These are phyloP conservation scores for Dioctria rufipes DNA, from an alignment of 2,888 invertebrate species.

Conservation along the genomic window DNA sequence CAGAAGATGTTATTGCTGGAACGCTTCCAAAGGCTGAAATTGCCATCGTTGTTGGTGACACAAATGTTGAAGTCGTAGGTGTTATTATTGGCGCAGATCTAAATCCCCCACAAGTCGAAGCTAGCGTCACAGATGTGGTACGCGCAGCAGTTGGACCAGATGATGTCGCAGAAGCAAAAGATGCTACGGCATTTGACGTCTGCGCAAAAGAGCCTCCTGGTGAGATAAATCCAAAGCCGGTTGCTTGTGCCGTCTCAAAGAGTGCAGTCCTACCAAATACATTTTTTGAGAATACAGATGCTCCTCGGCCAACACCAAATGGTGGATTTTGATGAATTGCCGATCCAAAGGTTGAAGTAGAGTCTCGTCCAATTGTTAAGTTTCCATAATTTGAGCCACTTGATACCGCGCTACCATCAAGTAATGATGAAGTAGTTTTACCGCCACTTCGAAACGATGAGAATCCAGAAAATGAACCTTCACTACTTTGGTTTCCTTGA, in stretches of 20 bases:
- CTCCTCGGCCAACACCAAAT: not conserved
- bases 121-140: not conserved
- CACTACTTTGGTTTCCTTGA: constrained; percentile 40
- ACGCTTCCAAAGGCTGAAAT: constrained; percentile 16
- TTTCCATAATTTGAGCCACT: not conserved
- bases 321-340: constrained; percentile 27
- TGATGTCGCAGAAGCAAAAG: not conserved
- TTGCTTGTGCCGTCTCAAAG: not conserved
- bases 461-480: constrained; percentile 63
- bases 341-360: constrained; percentile 59
- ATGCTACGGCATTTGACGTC: not conserved
- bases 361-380: constrained; percentile 20
- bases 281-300: constrained; percentile 31
- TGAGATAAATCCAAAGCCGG: no score
- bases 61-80: constrained; percentile 2
- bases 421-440: constrained; percentile 53
- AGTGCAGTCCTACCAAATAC: not conserved
- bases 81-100: not conserved
- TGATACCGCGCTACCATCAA: constrained; percentile 47
- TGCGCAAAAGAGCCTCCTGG: no score
- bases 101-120: not conserved
- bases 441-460: constrained; percentile 41
- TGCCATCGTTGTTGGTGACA: not conserved
- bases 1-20: constrained; percentile 50
- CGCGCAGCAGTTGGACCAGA: not conserved